Evolutionary conservation across 2,888 invertebrate genomes (phyloP).

Genomic region (Argyresthia albistria): DNA sequence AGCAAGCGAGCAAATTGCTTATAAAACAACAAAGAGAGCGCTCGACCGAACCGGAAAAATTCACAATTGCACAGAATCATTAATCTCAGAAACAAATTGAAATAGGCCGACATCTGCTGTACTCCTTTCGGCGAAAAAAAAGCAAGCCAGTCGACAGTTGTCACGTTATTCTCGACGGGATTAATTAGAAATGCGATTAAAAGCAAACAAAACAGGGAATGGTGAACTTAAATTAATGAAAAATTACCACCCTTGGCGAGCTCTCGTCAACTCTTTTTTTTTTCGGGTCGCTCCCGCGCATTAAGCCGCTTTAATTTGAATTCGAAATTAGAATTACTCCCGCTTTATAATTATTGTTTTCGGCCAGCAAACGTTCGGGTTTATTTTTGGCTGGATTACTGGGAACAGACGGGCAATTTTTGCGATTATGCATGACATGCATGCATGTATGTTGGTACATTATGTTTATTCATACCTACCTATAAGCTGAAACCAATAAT

Average conservation of each 20-base stretch:
- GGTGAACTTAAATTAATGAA: slow-evolving; percentile 74
- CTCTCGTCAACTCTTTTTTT: slow-evolving; percentile 72
- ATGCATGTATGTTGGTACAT: no score
- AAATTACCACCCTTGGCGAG: slow-evolving; percentile 71
- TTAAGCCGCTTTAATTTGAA: slow-evolving; percentile 74
- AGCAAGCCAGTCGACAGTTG: slow-evolving; percentile 69
- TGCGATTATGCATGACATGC: no score
- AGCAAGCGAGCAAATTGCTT: slow-evolving; percentile 72
- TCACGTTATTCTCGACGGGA: slow-evolving; percentile 73
- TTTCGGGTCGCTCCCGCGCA: slow-evolving; percentile 70
- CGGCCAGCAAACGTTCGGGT: slow-evolving; percentile 39
- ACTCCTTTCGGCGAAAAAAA: slow-evolving; percentile 61
- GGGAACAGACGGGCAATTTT: neutral
- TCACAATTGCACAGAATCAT: slow-evolving; percentile 72
- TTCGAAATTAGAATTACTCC: slow-evolving; percentile 73
- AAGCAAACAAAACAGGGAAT: slow-evolving; percentile 73
- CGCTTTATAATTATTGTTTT: slow-evolving; percentile 71
- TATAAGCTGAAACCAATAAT: no score
- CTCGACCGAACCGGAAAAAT: slow-evolving; percentile 64
- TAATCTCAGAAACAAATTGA: slow-evolving; percentile 73
- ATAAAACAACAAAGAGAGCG: slow-evolving; percentile 64
- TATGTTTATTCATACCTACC: no score
- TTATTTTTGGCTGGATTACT: slow-evolving; percentile 32
- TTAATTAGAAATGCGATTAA: slow-evolving; percentile 74
- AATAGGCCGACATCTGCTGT: slow-evolving; percentile 72